Base-by-base conservation (phyloP, 2,113 vertebrate species). In the Zootoca vivipara region DNA sequence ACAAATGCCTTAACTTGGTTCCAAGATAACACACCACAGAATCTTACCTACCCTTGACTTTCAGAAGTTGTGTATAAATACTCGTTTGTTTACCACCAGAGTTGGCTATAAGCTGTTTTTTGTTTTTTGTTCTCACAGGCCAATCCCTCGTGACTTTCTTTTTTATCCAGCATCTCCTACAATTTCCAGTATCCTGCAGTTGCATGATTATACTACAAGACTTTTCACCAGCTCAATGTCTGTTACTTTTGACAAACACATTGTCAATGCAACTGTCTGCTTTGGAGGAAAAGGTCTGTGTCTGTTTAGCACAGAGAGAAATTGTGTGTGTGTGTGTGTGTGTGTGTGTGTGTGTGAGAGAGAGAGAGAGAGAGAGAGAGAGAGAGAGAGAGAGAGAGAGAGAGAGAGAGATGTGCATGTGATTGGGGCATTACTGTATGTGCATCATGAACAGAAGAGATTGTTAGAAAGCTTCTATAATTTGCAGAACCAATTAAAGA, bases 401-500 rank as follows among this genome's bases (percentile, higher is more conserved):
- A 28, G 12, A 65, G 5, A 5, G 40, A 74, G 38, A 28, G 12
- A 65, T 4, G 3, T 26, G 40, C 30, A 62, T 30, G 40, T 28
- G 70, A 4, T 0, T 8, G 38, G 13, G 9, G 26, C 64, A 12
- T 1, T 46, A 52, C 46, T 52, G 46, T 12, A 15, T 3, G 56
- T 33, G 10, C 40, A 42, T 65, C 24, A 2, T 0, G 22, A 85
- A 72, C 52, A 12, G 56, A 73, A 42, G 38, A 22, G 33, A 40
- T 81, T 24, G 3, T 65, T 1, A 16, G 1, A 3, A 74, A 33
- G n/a, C 79, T 82, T 7, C 7, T 3, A 70, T 26, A 0, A 5
- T 86, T 85, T 13, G 75, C 82, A 82, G 74, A 65, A 64, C n/a
- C 73, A 69, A 16, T 78, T 74, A 79, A 84, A 58, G 13, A 56